phyloP scores from a whole-genome alignment of 2,888 invertebrate genomes.

The Kryphioiulus occultus region DNA sequence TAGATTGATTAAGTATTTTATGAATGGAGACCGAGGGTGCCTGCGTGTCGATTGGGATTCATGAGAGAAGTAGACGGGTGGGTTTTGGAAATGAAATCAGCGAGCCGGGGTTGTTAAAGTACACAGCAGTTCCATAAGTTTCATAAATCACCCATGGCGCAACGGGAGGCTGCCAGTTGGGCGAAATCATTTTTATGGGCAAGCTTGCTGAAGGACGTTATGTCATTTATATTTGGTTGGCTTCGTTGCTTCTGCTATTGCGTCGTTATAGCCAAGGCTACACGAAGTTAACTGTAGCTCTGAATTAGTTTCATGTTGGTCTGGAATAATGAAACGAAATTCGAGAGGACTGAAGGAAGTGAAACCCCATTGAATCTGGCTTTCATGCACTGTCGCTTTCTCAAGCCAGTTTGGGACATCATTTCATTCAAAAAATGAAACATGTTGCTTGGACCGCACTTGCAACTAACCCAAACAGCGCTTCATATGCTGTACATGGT shows the following conservation, averaged over 20 bases:
- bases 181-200: neutral
- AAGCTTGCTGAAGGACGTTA: neutral
- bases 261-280: neutral
- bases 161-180: neutral
- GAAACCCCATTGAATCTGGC: no score
- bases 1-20: constrained; percentile 23
- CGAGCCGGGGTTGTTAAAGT: neutral
- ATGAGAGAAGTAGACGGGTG: neutral
- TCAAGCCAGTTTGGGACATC: no score
- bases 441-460: no score
- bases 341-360: neutral
- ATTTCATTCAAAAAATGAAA: no score
- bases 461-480: no score
- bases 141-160: neutral
- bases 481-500: no score
- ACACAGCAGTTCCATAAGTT: constrained; percentile 9
- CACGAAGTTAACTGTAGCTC: neutral
- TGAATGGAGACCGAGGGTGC: neutral
- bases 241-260: neutral
- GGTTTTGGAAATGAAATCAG: neutral
- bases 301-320: neutral
- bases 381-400: no score
- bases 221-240: neutral
- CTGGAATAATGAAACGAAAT: neutral
- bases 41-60: neutral